These are phyloP conservation scores for Pelusios castaneus DNA, from an alignment of 2,113 vertebrate genomes.

Conservation along the genomic window DNA sequence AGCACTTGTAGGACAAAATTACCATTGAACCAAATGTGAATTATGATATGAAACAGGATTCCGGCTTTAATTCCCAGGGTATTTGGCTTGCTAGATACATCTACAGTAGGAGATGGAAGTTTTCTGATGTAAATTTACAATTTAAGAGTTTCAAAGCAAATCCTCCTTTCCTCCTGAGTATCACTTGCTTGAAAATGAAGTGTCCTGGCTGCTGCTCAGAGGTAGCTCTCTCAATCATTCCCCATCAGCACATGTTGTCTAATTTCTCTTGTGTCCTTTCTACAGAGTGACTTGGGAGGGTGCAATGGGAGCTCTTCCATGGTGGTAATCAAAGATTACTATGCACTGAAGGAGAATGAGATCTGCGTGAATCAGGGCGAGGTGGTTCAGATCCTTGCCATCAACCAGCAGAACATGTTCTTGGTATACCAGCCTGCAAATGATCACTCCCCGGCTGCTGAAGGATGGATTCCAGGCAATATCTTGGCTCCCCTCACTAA, in stretches of 20 bases:
- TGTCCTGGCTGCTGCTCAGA: neutral
- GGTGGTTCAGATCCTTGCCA: slow-evolving; percentile 92
- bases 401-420: slow-evolving; percentile 99
- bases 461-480: slow-evolving; percentile 97
- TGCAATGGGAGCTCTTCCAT: slow-evolving; percentile 93
- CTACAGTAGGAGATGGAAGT: neutral
- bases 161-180: neutral
- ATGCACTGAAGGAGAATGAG: slow-evolving; percentile 97
- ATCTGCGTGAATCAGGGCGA: slow-evolving; percentile 95
- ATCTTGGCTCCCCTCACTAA: slow-evolving; percentile 89
- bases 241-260: neutral
- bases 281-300: slow-evolving; percentile 83
- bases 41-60: neutral
- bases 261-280: slow-evolving; percentile 54
- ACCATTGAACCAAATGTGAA: neutral
- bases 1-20: fast-evolving
- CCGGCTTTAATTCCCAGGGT: neutral
- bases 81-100: neutral
- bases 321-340: slow-evolving; percentile 95
- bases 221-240: neutral
- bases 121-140: neutral
- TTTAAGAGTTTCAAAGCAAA: neutral
- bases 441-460: slow-evolving; percentile 91
- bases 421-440: slow-evolving; percentile 94
- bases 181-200: neutral